phyloP scores from a whole-genome alignment of 2,888 invertebrate genomes.

The Spisula solida region DNA sequence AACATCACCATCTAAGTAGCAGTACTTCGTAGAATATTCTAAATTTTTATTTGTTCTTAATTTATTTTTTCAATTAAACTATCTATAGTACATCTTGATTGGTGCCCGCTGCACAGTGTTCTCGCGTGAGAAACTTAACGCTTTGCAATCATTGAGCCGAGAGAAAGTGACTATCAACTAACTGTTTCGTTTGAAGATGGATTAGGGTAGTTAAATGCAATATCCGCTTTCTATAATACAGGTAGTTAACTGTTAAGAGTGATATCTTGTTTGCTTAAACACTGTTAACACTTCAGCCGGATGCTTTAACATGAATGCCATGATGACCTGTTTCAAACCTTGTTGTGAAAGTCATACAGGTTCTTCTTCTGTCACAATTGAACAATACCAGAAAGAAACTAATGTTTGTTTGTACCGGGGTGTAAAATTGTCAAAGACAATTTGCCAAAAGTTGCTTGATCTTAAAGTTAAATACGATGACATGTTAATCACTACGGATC shows the following conservation, averaged over 20 bases:
- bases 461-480: not conserved
- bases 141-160: not conserved
- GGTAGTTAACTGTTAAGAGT: constrained; percentile 26
- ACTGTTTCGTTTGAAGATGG: constrained; percentile 20
- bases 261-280: not conserved
- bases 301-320: not conserved
- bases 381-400: not conserved
- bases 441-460: not conserved
- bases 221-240: not conserved
- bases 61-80: too few relatives aligned
- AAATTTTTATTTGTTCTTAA: too few relatives aligned
- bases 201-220: not conserved
- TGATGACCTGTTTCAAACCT: not conserved
- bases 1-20: too few relatives aligned
- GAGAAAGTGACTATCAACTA: not conserved
- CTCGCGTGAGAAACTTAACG: not conserved
- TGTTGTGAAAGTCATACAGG: not conserved
- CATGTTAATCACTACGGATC: not conserved
- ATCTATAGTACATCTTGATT: too few relatives aligned
- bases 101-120: too few relatives aligned
- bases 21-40: too few relatives aligned
- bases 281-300: constrained; percentile 14
- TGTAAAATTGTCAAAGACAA: constrained; percentile 25
- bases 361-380: constrained; percentile 11
- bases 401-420: not conserved